These are phyloP conservation scores for Odontocolon sp. DNA, from an alignment of 2,888 invertebrate species.

Conservation along the genomic window DNA sequence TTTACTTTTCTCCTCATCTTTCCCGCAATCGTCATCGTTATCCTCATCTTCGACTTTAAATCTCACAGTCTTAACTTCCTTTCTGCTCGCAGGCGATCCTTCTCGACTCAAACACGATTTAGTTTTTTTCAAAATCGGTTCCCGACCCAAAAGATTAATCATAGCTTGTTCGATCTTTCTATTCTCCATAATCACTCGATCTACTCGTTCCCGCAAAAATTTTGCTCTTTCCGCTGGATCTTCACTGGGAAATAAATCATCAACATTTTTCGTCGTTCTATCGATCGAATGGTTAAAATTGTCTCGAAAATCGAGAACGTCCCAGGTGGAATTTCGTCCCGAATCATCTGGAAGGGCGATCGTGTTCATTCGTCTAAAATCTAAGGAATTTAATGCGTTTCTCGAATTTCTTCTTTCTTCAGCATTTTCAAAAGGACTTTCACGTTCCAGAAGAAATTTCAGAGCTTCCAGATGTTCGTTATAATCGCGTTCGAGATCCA, in stretches of 20 bases:
- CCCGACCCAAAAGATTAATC: slow-evolving; percentile 68
- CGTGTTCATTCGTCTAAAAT: slow-evolving; percentile 76
- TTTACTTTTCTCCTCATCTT: slow-evolving; percentile 11
- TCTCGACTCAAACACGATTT: slow-evolving; percentile 61
- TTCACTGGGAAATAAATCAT: slow-evolving; percentile 7
- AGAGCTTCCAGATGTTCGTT: slow-evolving; percentile 71
- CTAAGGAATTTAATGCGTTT: slow-evolving; percentile 73
- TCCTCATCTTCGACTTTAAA: slow-evolving; percentile 69
- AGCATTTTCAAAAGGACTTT: slow-evolving; percentile 68
- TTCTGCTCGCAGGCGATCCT: slow-evolving; percentile 51
- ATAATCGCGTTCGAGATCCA: slow-evolving; percentile 62
- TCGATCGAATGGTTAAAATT: not conserved
- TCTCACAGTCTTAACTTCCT: slow-evolving; percentile 72
- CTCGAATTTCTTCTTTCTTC: slow-evolving; percentile 67
- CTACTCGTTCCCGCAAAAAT: slow-evolving; percentile 50
- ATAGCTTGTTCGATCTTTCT: slow-evolving; percentile 69
- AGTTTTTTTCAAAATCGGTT: slow-evolving; percentile 67
- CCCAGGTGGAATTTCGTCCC: slow-evolving; percentile 38
- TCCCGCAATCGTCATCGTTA: no score
- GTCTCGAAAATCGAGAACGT: slow-evolving; percentile 45
- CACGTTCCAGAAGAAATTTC: slow-evolving; percentile 74
- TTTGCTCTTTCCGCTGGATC: slow-evolving; percentile 32
- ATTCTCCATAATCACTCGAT: slow-evolving; percentile 55
- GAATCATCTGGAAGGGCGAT: slow-evolving; percentile 68
- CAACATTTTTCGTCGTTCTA: slow-evolving; percentile 37